Conservation (phyloP, 2,113 vertebrate species). For the Parus major region DNA sequence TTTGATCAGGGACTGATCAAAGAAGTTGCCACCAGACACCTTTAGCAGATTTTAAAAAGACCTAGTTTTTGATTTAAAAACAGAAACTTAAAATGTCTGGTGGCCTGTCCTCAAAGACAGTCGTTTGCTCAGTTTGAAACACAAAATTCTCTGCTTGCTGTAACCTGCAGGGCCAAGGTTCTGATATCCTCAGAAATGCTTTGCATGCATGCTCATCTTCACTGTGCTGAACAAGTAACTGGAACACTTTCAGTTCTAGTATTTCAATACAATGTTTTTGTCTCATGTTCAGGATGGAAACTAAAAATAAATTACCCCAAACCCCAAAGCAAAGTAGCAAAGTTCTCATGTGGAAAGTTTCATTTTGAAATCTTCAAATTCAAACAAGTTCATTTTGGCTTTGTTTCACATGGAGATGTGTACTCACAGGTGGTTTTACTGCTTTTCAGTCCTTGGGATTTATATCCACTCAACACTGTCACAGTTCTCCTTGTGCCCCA, state of each 20-base stretch:
- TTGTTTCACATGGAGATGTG: background rate
- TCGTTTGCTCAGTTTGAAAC: background rate
- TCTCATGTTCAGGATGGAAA: background rate
- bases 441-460: background rate
- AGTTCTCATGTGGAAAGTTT: background rate
- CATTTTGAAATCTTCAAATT: background rate
- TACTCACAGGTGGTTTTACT: background rate
- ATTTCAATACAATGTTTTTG: background rate
- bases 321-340: background rate
- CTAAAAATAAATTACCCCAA: background rate
- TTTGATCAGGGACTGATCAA: background rate
- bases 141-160: background rate
- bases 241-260: background rate
- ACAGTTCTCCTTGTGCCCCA: background rate
- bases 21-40: background rate
- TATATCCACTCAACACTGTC: background rate
- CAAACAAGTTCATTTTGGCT: background rate
- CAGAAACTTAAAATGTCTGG: background rate
- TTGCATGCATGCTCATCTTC: background rate
- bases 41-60: background rate
- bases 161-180: background rate
- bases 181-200: background rate
- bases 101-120: background rate
- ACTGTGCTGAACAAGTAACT: background rate
- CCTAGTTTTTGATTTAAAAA: background rate